Evolutionary conservation across 2,888 invertebrate genomes (phyloP), one percentile per base, ranked within the genome.

Genomic region (Callyntrura sp.): DNA sequence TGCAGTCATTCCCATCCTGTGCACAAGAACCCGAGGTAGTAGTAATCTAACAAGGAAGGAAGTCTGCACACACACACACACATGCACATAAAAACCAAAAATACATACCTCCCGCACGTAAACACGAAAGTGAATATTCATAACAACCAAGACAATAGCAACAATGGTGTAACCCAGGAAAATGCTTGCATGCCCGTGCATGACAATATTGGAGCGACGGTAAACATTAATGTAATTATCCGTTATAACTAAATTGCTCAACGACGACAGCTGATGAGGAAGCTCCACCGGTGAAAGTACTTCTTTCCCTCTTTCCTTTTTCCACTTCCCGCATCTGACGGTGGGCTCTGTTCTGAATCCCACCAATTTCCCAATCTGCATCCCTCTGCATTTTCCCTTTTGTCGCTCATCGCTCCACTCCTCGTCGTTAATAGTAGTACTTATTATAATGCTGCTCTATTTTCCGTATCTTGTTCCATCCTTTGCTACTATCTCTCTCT

Each of bases 141-240:
- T 35, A 35, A 35, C 35, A 35, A 35, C 2, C 2, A 35, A 35
- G 6, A 35, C 3, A 28, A 17, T 23, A 14, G 14, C 14, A 12
- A 23, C 25, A 3, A 62, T 25, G 60, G 23, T 62, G 62, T 25
- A 5, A 25, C 25, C 45, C 51, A 76, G 14, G 51, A 25, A 25
- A 25, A 73, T 17, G 35, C 70, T 45, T n/a, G 51, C 51, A 51
- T 76, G 51, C 68, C 35, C 3, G 35, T 17, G 20, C 17, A 17
- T 6, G 35, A 17, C n/a, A 17, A 51, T 76, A 76, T 23, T 25
- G 25, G 48, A 43, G 35, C n/a, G 57, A 62, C 43, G 57, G 73
- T 73, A 70, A 73, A 70, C 84, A 73, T 57, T 84, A 84, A 84
- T 73, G 84, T 84, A 84, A 84, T 84, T 73, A 84, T 84, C 73